phyloP scores from a whole-genome alignment of 2,113 vertebrate genomes.

The Clarias macrocephalus region DNA sequence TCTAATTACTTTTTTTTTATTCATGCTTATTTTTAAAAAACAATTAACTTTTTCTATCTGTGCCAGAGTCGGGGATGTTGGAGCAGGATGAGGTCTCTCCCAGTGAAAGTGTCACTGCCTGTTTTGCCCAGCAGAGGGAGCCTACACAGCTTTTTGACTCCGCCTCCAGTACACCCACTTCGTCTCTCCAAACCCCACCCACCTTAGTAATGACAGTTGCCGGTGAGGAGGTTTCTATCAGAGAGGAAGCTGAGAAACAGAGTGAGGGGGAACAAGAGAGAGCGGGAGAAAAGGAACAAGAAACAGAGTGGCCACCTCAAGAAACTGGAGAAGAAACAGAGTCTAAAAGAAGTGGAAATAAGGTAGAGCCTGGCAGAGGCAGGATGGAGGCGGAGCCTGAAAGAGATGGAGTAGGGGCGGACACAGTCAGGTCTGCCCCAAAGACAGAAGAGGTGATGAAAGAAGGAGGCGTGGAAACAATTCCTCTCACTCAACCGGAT shows the following conservation, averaged over 20 bases:
- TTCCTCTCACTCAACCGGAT: neutral
- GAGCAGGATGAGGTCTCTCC: slow-evolving; percentile 49
- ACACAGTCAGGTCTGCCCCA: neutral
- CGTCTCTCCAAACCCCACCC: slow-evolving; percentile 31
- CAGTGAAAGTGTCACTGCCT: slow-evolving; percentile 12
- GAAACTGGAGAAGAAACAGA: neutral
- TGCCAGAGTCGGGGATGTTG: slow-evolving; percentile 46
- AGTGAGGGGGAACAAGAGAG: neutral
- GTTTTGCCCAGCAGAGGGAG: slow-evolving; percentile 41
- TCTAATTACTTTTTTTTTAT: neutral
- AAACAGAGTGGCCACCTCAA: neutral
- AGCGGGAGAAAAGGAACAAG: neutral
- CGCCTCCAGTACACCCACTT: slow-evolving; percentile 15
- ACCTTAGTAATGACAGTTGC: slow-evolving; percentile 48
- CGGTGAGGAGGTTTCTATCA: no score
- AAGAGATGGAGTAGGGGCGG: neutral
- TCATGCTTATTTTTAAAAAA: neutral
- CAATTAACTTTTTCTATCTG: neutral
- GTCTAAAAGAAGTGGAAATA: neutral
- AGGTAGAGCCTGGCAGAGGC: neutral
- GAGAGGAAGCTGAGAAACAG: slow-evolving; percentile 50
- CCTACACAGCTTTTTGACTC: slow-evolving; percentile 29
- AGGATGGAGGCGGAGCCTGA: neutral
- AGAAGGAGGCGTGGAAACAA: slow-evolving; percentile 11
- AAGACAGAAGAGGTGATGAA: neutral